Percentiles rank a stretch among this genome's conserved stretches.
phyloP scores from a whole-genome alignment of 1,140 invertebrate genomes.

The Drosophila biarmipes region DNA sequence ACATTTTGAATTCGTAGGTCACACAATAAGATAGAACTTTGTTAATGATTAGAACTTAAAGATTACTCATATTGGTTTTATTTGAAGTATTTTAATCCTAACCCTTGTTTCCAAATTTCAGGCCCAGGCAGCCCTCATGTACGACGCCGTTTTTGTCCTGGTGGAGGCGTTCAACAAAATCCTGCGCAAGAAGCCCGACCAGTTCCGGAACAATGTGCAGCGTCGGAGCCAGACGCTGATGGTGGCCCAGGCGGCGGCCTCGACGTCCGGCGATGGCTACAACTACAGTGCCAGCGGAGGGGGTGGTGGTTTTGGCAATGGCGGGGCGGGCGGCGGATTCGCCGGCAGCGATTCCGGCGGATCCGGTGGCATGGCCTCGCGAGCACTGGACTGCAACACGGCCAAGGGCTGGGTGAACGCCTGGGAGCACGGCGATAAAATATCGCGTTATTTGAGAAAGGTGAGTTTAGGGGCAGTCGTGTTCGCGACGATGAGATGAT shows the following conservation, averaged over 20 bases:
- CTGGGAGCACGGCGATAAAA: conserved; percentile 95
- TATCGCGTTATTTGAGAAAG: conserved; percentile 93
- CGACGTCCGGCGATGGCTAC: conserved; percentile 61
- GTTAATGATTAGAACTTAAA: no score
- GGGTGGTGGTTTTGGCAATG: background rate
- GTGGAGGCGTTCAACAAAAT: conserved; percentile 95
- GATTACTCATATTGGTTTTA: no score
- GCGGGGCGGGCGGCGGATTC: conserved; percentile 21
- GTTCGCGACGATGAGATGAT: conserved; percentile 42
- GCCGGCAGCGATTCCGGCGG: conserved; percentile 38
- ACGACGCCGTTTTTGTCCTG: conserved; percentile 95
- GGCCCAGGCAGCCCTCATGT: conserved; percentile 96
- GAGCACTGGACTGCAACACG: conserved; percentile 91
- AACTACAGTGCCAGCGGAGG: conserved; percentile 31
- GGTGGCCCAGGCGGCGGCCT: conserved; percentile 68
- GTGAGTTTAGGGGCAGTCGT: conserved; percentile 85
- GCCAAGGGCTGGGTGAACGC: conserved; percentile 91
- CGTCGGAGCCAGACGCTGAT: conserved; percentile 79
- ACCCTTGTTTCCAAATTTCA: conserved; percentile 61
- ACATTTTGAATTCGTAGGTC: no score
- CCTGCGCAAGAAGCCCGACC: conserved; percentile 91
- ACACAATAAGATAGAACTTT: no score
- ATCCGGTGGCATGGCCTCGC: conserved; percentile 81
- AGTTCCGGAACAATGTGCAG: conserved; percentile 88
- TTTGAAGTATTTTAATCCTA: background rate